Base-by-base conservation (phyloP, 2,113 vertebrate species). In the Psilopsiagon aurifrons region DNA sequence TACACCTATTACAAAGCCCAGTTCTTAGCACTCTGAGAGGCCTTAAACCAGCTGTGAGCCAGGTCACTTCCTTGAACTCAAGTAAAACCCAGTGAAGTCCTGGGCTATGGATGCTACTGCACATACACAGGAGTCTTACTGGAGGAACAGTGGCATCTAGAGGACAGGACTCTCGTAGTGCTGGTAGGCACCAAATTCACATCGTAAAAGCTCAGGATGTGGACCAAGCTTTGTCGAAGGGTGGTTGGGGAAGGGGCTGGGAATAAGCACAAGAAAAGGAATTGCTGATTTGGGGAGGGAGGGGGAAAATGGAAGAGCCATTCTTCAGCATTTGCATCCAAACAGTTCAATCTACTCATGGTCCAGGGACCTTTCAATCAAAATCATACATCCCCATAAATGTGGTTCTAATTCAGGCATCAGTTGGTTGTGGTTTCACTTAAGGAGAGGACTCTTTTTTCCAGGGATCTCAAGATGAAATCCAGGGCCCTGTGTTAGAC, bases 131-230 rank as follows among this genome's bases (percentile, higher is more conserved):
- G 54, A 3, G 2, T 29, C 22, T 84, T 70, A 6, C 67, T 94
- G 79, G 92, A 67, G 46, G 59, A 86, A 83, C 59, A 86, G 94
- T 81, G 94, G 80, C 92, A 88, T 63, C 94, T 93, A 92, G 80
- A 94, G 94, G 95, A 80, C 63, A 37, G 55, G 35, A 35, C 46
- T 59, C 33, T 5, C 7, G 13, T 9, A 14, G 41, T 20, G 59
- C 39, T 60, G 24, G 17, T 29, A 37, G 28, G 31, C 46, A 54
- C 11, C n/a, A 75, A n/a, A 59, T 33, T 19, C 55, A 9, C 31
- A 0, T 28, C 33, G 46, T n/a, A 39, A 59, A n/a, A 82, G 37
- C 60, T 67, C 0, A 1, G 41, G 28, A 7, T 43, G 35, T 6
- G n/a, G 66, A 47, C 6, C 23, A 25, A 19, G 51, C 31, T 62